Evolutionary conservation across 2,113 vertebrate genomes (phyloP).

Genomic region (Python bivittatus): DNA sequence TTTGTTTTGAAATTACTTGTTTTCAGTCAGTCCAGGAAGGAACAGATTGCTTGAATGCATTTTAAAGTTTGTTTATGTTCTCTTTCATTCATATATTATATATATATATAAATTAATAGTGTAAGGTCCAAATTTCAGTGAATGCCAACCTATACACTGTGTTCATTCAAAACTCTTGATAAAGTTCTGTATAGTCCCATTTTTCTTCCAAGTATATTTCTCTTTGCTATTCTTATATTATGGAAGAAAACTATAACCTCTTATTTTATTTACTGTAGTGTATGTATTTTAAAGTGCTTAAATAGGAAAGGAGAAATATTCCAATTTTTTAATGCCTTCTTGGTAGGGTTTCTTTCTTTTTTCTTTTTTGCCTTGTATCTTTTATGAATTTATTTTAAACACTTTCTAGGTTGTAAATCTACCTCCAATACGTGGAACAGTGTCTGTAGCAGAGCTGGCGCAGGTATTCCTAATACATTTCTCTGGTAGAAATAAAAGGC

Average conservation of each 20-base stretch:
- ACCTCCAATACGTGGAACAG: neutral
- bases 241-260: neutral
- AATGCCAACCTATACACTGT: neutral
- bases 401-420: neutral
- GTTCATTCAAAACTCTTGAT: neutral
- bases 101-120: neutral
- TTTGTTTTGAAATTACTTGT: neutral
- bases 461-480: conserved; percentile 14
- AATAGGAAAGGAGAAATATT: neutral
- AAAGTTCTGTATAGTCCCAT: neutral
- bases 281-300: neutral
- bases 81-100: no score
- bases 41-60: neutral
- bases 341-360: no score
- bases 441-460: neutral
- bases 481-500: neutral
- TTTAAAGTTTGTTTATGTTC: neutral
- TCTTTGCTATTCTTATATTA: neutral
- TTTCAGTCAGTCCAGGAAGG: neutral
- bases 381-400: neutral
- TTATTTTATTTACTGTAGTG: neutral
- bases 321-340: neutral
- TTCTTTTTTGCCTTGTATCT: neutral
- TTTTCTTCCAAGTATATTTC: neutral
- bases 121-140: neutral